phyloP scores from a whole-genome alignment of 2,113 vertebrate species.

The Cinclus mexicanus region DNA sequence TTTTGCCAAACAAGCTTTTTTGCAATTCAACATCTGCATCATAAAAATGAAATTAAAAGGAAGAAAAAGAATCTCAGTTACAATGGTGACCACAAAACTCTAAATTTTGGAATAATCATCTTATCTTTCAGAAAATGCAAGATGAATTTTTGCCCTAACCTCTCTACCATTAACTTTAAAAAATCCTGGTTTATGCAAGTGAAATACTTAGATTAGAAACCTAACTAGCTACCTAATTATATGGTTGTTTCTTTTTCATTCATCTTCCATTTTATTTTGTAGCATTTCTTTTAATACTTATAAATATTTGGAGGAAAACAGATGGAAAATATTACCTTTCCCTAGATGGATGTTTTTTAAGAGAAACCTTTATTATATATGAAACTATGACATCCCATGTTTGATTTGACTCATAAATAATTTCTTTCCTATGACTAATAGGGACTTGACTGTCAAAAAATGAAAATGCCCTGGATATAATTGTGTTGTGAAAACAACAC shows the following conservation, averaged over 20 bases:
- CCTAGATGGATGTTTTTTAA: background rate
- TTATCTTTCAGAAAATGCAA: background rate
- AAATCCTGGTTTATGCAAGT: background rate
- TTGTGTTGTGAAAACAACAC: background rate
- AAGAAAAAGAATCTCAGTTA: background rate
- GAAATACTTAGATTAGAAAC: background rate
- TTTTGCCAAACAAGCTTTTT: background rate
- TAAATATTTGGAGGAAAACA: background rate
- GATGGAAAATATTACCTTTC: background rate
- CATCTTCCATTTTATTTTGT: background rate
- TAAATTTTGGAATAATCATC: background rate
- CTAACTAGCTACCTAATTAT: background rate
- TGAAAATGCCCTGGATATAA: background rate
- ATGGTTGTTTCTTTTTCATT: fast-evolving
- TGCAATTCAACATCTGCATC: background rate
- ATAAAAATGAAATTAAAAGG: background rate
- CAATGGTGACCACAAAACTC: background rate
- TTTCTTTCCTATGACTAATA: background rate
- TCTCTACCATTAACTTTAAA: background rate
- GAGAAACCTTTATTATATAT: background rate
- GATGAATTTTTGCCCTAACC: background rate
- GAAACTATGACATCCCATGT: background rate
- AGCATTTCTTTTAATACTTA: background rate
- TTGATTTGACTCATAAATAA: background rate
- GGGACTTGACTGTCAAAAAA: background rate